Evolutionary conservation across 2,888 invertebrate species (phyloP), one percentile per base, ranked within the genome.

Genomic region (Lissocephala sabroskyi): DNA sequence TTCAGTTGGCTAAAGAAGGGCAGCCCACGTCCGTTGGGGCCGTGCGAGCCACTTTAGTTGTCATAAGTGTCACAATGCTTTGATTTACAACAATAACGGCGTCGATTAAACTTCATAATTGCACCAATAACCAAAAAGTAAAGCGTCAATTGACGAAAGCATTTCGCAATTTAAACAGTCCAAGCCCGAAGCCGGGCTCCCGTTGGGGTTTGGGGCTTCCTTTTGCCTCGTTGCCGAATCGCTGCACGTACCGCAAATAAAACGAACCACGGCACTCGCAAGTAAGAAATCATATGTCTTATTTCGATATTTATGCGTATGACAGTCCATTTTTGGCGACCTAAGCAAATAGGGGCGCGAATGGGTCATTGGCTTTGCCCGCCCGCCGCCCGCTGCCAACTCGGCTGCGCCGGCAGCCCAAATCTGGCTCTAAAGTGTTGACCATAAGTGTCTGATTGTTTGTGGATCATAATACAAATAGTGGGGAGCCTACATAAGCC

Each of bases 401-500:
- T 10, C 23, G 39, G 19, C 39, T 4, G 35, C 35, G 35, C 14
- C 17, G 17, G 35, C 65, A 49, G 57, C 76, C 68, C 70, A 70
- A 76, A 71, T 77, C 66, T 70, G 77, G 71, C 77, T 77, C 58
- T 70, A 66, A 79, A 77, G 68, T 76, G 80, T 79, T 80, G 81
- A 63, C 79, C 76, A 79, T 79, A 79, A 79, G 66, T 68, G 70
- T 62, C 77, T 63, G 74, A 70, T 71, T 71, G 71, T 71, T 71
- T 71, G 75, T 71, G 70, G 77, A 71, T 71, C 71, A 71, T 70
- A 76, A 73, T 67, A 73, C 67, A 59, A 73, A 43, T 33, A 28
- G 11, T 29, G 5, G n/a, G 18, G 32, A 30, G 16, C n/a, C 41
- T 36, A 17, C 16, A 29, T 41, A 16, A 36, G 47, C 32, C 23